Conservation (phyloP, 2,113 vertebrate genomes). For the Amblyopsis rosae region DNA sequence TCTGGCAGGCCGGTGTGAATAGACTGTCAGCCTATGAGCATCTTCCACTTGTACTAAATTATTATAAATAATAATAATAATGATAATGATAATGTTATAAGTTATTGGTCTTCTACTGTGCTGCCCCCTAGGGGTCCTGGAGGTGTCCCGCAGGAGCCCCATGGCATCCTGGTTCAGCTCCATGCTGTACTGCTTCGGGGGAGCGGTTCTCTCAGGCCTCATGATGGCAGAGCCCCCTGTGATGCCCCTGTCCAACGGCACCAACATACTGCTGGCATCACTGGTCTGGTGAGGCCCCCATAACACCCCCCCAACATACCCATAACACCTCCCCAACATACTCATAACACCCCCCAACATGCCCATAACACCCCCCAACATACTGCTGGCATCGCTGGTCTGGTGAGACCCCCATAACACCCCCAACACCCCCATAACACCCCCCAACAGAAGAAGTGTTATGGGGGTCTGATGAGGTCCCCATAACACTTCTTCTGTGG, state of each 20-base stretch:
- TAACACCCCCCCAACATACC: too few relatives aligned
- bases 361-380: constrained; percentile 42
- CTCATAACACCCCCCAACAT: constrained; percentile 42
- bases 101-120: constrained; percentile 44
- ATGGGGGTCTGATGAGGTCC: too few relatives aligned
- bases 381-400: constrained; percentile 87
- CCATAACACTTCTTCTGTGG: too few relatives aligned
- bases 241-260: constrained; percentile 84
- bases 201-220: constrained; percentile 87
- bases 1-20: too few relatives aligned
- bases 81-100: neutral
- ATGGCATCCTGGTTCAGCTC: constrained; percentile 96
- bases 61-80: neutral
- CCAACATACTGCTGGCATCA: constrained; percentile 86
- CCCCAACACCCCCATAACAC: too few relatives aligned
- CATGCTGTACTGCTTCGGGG: constrained; percentile 96
- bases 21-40: too few relatives aligned
- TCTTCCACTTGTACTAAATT: too few relatives aligned
- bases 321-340: constrained; percentile 62
- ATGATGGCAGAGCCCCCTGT: constrained; percentile 91
- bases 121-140: constrained; percentile 75
- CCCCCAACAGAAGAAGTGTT: too few relatives aligned
- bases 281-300: constrained; percentile 86
- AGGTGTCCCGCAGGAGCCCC: constrained; percentile 84
- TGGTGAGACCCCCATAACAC: constrained; percentile 80